Evolutionary conservation across 2,888 invertebrate species (phyloP).

Genomic region (Oxyteleia sp.): DNA sequence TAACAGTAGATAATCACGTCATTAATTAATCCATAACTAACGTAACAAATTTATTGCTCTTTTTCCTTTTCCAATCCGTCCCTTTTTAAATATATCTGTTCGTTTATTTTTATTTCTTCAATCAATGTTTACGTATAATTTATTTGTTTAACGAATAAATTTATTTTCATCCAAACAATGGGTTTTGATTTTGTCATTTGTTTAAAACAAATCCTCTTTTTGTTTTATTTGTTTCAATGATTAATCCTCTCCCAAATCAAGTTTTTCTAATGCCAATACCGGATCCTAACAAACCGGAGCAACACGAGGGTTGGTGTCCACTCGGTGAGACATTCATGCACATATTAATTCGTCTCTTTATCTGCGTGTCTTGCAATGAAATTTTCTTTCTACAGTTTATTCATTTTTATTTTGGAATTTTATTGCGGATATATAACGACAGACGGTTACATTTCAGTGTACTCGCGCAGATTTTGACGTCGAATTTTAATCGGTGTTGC

Average conservation of each 20-base stretch:
- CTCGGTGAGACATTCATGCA: constrained; percentile 90
- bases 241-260: constrained; percentile 76
- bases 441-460: background rate
- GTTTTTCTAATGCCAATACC: constrained; percentile 92
- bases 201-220: constrained; percentile 2
- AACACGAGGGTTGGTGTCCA: constrained; percentile 97
- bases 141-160: no score
- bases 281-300: constrained; percentile 95
- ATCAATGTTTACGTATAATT: constrained; percentile 8
- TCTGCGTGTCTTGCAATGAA: constrained; percentile 64
- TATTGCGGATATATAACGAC: no score
- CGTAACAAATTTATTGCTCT: constrained; percentile 78
- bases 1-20: constrained; percentile 78
- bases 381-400: no score
- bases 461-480: constrained; percentile 55
- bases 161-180: no score
- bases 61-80: constrained; percentile 72
- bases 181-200: constrained; percentile 73
- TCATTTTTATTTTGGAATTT: no score
- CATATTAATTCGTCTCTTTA: constrained; percentile 78
- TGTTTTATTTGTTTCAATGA: constrained; percentile 43
- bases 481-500: constrained; percentile 66
- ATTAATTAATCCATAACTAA: constrained; percentile 81
- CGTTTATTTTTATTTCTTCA: constrained; percentile 7
- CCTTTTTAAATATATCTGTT: constrained; percentile 26